Evolutionary conservation across 2,888 invertebrate genomes (phyloP).

Genomic region (Cotesia congregata): DNA sequence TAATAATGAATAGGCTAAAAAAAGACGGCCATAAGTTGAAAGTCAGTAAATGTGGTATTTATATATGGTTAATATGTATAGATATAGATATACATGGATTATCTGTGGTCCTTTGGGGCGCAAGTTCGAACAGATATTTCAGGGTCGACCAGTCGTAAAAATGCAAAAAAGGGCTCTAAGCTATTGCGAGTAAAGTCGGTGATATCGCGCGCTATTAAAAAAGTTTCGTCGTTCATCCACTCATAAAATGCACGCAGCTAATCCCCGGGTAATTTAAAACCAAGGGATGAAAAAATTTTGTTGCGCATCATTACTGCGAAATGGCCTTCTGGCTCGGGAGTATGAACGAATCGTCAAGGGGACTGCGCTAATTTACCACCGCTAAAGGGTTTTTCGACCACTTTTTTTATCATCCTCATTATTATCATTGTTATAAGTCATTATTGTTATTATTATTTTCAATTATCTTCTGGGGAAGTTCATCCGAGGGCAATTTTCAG

Average conservation of each 20-base stretch:
- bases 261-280: slow-evolving; percentile 58
- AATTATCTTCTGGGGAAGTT: no score
- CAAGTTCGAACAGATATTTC: slow-evolving; percentile 31
- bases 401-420: slow-evolving; percentile 52
- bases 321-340: background rate
- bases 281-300: slow-evolving; percentile 47
- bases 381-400: slow-evolving; percentile 52
- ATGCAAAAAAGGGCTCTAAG: slow-evolving; percentile 53
- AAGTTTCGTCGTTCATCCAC: slow-evolving; percentile 55
- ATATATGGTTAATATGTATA: no score
- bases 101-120: background rate
- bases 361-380: slow-evolving; percentile 55
- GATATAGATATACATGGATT: no score
- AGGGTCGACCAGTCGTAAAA: slow-evolving; percentile 46
- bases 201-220: slow-evolving; percentile 54
- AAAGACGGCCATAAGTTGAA: no score
- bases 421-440: slow-evolving; percentile 9
- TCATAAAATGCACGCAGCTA: slow-evolving; percentile 59
- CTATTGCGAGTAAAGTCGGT: slow-evolving; percentile 36
- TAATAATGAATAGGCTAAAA: no score
- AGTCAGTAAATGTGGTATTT: no score
- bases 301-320: slow-evolving; percentile 4
- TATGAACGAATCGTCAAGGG: slow-evolving; percentile 32
- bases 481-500: no score
- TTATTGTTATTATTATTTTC: no score